Evolutionary conservation across 2,888 invertebrate genomes (phyloP).

Genomic region (Eristalis pertinax): DNA sequence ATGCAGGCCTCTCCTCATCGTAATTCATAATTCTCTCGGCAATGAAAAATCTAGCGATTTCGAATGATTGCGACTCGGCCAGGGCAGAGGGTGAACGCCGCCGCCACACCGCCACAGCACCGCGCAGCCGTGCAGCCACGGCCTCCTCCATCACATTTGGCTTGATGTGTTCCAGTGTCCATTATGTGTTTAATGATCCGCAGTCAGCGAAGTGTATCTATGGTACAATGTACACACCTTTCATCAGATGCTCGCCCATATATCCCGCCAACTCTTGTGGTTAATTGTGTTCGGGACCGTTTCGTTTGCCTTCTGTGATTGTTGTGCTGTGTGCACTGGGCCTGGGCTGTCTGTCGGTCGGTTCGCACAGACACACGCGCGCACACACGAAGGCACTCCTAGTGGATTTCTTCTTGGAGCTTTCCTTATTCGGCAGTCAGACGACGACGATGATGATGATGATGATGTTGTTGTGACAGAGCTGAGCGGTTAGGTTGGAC

Average conservation of each 20-base stretch:
- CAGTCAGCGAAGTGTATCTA: slow-evolving; percentile 65
- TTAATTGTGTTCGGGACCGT: slow-evolving; percentile 63
- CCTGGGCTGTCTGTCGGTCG: slow-evolving; percentile 15
- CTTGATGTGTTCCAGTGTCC: slow-evolving; percentile 70
- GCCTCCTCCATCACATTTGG: slow-evolving; percentile 43
- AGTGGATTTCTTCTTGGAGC: slow-evolving; percentile 34
- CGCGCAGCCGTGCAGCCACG: slow-evolving; percentile 9
- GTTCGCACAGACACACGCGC: slow-evolving; percentile 39
- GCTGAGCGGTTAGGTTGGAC: slow-evolving; percentile 63
- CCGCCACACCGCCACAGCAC: background rate
- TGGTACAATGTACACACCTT: slow-evolving; percentile 67
- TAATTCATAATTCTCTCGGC: slow-evolving; percentile 71
- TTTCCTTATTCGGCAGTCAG: slow-evolving; percentile 37
- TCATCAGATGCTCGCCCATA: slow-evolving; percentile 70
- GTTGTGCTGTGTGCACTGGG: slow-evolving; percentile 8
- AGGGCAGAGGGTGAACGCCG: background rate
- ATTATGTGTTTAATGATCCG: slow-evolving; percentile 72
- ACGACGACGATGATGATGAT: slow-evolving; percentile 46
- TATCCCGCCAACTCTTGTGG: slow-evolving; percentile 69
- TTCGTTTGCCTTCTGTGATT: slow-evolving; percentile 62
- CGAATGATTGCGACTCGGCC: slow-evolving; percentile 54
- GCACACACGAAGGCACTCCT: slow-evolving; percentile 4
- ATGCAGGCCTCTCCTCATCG: slow-evolving; percentile 65
- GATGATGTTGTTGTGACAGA: slow-evolving; percentile 53
- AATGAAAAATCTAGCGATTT: slow-evolving; percentile 70